Percentiles rank a stretch among this genome's conserved stretches.
Conservation (phyloP, 2,797 vertebrate genomes). For the Bucorvus abyssinicus region DNA sequence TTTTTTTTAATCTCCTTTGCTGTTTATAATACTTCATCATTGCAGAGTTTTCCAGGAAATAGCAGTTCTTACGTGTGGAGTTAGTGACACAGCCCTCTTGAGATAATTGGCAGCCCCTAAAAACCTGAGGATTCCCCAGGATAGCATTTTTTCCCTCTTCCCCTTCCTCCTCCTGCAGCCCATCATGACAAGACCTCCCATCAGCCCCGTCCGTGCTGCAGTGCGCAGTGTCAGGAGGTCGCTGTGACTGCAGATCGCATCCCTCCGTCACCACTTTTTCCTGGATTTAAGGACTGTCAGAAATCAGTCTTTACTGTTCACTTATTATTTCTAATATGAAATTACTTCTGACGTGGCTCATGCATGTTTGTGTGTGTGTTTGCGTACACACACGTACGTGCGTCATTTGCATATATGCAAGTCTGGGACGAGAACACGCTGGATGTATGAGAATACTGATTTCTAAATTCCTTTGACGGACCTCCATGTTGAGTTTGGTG, state of each 20-base stretch:
- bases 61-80: background rate
- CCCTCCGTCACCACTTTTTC: background rate
- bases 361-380: background rate
- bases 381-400: background rate
- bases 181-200: background rate
- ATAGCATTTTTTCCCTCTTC: background rate
- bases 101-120: background rate
- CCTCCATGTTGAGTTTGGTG: background rate
- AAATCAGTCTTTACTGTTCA: background rate
- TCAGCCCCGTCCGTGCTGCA: background rate
- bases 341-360: background rate
- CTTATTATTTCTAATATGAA: background rate
- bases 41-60: background rate
- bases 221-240: background rate
- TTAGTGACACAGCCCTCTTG: background rate
- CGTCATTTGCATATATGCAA: background rate
- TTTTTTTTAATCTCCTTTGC: background rate
- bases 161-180: background rate
- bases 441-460: background rate
- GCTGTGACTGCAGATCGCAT: background rate
- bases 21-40: background rate
- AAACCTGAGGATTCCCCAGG: background rate
- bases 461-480: background rate
- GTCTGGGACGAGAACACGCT: background rate
- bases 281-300: background rate